These are phyloP conservation scores for Alcis repandata DNA, from an alignment of 2,888 invertebrate species.

Conservation along the genomic window DNA sequence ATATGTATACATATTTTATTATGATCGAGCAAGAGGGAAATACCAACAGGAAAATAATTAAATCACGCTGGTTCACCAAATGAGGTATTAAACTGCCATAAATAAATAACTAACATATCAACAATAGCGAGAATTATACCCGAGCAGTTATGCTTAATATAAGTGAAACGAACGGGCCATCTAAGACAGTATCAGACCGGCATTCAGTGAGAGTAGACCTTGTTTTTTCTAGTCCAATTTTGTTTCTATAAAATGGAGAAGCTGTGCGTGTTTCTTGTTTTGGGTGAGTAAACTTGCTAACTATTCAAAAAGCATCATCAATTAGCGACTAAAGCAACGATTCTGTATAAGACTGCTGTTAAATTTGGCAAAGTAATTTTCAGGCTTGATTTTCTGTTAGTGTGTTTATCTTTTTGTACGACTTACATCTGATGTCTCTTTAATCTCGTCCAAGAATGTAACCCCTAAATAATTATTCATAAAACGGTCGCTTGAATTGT, in stretches of 20 bases:
- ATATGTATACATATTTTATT: neutral
- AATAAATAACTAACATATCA: neutral
- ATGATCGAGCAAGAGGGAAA: slow-evolving; percentile 6
- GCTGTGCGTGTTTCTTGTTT: slow-evolving; percentile 55
- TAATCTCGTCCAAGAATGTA: too few relatives aligned
- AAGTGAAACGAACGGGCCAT: slow-evolving; percentile 11
- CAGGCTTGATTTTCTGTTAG: too few relatives aligned
- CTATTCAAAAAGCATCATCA: too few relatives aligned
- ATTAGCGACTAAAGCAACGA: too few relatives aligned
- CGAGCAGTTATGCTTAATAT: slow-evolving; percentile 3
- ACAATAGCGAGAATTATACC: neutral
- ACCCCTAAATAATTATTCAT: too few relatives aligned
- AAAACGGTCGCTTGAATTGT: too few relatives aligned
- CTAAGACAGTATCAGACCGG: slow-evolving; percentile 28
- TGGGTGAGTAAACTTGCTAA: slow-evolving; percentile 69
- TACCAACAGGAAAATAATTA: slow-evolving; percentile 14
- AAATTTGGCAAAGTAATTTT: too few relatives aligned
- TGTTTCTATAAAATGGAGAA: slow-evolving; percentile 57
- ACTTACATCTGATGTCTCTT: too few relatives aligned
- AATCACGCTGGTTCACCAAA: slow-evolving; percentile 7
- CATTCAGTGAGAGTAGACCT: slow-evolving; percentile 38
- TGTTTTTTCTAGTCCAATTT: slow-evolving; percentile 5
- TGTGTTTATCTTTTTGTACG: too few relatives aligned
- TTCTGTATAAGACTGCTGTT: too few relatives aligned
- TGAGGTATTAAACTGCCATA: slow-evolving; percentile 6